Evolutionary conservation across 2,797 vertebrate species (phyloP).

Genomic region (Melanogrammus aeglefinus): DNA sequence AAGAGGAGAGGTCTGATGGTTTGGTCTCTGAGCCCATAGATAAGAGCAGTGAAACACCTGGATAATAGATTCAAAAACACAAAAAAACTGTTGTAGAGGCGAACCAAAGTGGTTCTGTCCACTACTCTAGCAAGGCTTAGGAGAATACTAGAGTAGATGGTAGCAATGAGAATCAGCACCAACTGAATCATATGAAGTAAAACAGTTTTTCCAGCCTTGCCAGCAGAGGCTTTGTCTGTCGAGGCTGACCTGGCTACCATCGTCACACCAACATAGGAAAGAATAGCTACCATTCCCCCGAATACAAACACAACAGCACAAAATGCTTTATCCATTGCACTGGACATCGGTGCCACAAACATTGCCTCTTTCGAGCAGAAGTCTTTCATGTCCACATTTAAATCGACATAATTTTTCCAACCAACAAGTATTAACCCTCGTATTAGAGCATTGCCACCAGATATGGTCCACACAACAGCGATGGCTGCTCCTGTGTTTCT

Average conservation of each 20-base stretch:
- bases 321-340: constrained; percentile 4
- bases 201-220: not conserved
- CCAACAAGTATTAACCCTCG: not conserved
- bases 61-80: not conserved
- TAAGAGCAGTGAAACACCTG: no score
- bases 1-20: not conserved
- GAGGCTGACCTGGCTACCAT: not conserved
- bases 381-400: constrained; percentile 11
- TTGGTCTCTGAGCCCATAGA: not conserved
- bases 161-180: not conserved
- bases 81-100: not conserved
- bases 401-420: constrained; percentile 1
- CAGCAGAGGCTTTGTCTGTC: not conserved
- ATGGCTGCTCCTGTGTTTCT: constrained; percentile 33
- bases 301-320: constrained; percentile 2
- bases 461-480: constrained; percentile 18
- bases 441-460: constrained; percentile 7
- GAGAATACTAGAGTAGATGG: not conserved
- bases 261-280: not conserved
- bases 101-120: not conserved
- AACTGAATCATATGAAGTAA: not conserved
- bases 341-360: not conserved
- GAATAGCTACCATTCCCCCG: not conserved
- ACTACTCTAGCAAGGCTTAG: not conserved
- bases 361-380: constrained; percentile 24